phyloP scores from a whole-genome alignment of 2,113 vertebrate genomes.

The Opisthocomus hoazin region DNA sequence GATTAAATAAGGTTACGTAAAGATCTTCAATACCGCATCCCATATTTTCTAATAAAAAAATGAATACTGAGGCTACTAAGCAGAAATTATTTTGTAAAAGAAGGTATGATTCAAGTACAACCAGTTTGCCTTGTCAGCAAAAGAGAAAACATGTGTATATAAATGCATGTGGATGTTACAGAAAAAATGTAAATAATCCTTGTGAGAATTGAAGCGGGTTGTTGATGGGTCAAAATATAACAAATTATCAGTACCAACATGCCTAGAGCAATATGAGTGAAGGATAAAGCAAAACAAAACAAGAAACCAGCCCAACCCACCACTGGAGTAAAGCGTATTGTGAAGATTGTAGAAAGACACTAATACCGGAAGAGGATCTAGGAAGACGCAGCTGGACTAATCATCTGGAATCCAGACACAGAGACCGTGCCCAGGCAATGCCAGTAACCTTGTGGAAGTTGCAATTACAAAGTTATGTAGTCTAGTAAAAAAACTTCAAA shows the following conservation, averaged over 20 bases:
- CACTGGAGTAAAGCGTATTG: neutral
- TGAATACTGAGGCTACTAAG: neutral
- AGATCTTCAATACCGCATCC: neutral
- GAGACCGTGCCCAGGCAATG: neutral
- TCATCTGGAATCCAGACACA: neutral
- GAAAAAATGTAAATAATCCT: neutral
- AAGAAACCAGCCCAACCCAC: rapidly evolving
- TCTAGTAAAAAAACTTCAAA: neutral
- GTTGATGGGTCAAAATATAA: neutral
- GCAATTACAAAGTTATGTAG: neutral
- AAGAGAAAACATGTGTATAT: neutral
- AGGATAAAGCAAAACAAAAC: neutral
- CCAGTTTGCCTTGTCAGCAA: neutral
- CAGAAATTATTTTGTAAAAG: neutral
- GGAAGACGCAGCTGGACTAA: neutral
- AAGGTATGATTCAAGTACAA: neutral
- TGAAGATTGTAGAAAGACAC: neutral
- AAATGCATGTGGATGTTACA: rapidly evolving
- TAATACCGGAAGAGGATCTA: neutral
- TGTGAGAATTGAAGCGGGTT: rapidly evolving
- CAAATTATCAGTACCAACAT: neutral
- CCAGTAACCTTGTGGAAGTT: neutral
- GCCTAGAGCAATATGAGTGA: neutral
- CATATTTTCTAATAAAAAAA: neutral
- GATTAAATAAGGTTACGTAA: neutral